Evolutionary conservation across 2,888 invertebrate species (phyloP), one percentile per base, ranked within the genome.

Genomic region (Neelides folsomi): DNA sequence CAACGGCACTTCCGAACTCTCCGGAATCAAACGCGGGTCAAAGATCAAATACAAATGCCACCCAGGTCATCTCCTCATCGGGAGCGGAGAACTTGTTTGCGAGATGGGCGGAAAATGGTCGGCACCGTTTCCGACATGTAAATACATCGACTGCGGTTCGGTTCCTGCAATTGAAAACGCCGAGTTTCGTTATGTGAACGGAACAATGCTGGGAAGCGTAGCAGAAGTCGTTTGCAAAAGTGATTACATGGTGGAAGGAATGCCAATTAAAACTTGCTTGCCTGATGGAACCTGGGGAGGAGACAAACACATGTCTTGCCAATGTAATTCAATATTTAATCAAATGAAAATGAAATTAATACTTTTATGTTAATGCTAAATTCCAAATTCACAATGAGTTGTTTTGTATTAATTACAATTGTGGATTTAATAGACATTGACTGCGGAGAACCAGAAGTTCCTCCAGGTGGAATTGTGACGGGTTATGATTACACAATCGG

Each of bases 401-500:
- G n/a, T n/a, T n/a, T n/a, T n/a, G n/a, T n/a, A n/a, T n/a, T n/a
- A n/a, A n/a, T n/a, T n/a, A n/a, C n/a, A n/a, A n/a, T n/a, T n/a
- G n/a, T n/a, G n/a, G n/a, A n/a, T n/a, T n/a, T 71, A 73, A 1
- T 68, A 86, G 86, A 89, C 66, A 88, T 89, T 53, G 80, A 83
- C 0, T 90, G 90, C 67, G 81, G 83, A 36, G 85, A 87, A 60
- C 92, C 90, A 0, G 82, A 86, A 65, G 84, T 88, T 1, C 87
- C 88, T 0, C 73, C 82, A 0, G 89, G 87, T 7, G 83, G 87
- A 8, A 88, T 82, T 70, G 87, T 90, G 54, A 84, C 87, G 15
- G 88, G 87, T 0, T 88, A 88, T 67, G 88, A 88, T 67, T 82
- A 89, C 68, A 87, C 88, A 67, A 81, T 92, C 0, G 86, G 88